phyloP scores from a whole-genome alignment of 1,140 invertebrate species.

The Caerostris darwini region DNA sequence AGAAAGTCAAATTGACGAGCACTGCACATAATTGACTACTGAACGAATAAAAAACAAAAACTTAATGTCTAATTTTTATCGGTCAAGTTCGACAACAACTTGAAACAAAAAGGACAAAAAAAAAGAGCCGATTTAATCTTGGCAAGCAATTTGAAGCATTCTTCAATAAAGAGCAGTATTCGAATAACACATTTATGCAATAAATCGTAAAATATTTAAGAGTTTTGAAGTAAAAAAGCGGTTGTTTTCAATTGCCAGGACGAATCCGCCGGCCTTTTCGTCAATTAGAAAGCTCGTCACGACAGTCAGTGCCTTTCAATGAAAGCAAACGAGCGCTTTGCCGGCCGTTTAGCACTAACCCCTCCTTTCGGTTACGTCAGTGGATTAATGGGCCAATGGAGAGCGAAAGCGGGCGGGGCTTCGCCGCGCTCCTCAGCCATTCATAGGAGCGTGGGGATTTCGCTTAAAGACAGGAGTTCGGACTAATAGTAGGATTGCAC shows the following conservation, averaged over 20 bases:
- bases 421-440: constrained; percentile 27
- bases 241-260: background rate
- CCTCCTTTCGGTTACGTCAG: constrained; percentile 68
- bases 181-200: background rate
- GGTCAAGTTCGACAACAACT: too few species aligned
- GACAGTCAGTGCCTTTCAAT: constrained; percentile 76
- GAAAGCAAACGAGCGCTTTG: constrained; percentile 76
- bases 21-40: too few species aligned
- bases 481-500: constrained; percentile 31
- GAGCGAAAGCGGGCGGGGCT: constrained; percentile 31
- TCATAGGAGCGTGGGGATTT: constrained; percentile 69
- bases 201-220: background rate
- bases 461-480: constrained; percentile 47
- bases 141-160: too few species aligned
- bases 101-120: too few species aligned
- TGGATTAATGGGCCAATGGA: constrained; percentile 52
- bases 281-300: constrained; percentile 73
- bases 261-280: constrained; percentile 19
- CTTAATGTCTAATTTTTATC: too few species aligned
- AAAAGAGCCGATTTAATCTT: too few species aligned
- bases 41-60: too few species aligned
- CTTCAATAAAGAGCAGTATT: background rate
- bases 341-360: constrained; percentile 61
- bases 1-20: too few species aligned
- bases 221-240: background rate